Percentiles rank a stretch among this genome's conserved stretches.
These are phyloP conservation scores for Leuciscus idus DNA, from an alignment of 2,113 vertebrate species.

Conservation along the genomic window DNA sequence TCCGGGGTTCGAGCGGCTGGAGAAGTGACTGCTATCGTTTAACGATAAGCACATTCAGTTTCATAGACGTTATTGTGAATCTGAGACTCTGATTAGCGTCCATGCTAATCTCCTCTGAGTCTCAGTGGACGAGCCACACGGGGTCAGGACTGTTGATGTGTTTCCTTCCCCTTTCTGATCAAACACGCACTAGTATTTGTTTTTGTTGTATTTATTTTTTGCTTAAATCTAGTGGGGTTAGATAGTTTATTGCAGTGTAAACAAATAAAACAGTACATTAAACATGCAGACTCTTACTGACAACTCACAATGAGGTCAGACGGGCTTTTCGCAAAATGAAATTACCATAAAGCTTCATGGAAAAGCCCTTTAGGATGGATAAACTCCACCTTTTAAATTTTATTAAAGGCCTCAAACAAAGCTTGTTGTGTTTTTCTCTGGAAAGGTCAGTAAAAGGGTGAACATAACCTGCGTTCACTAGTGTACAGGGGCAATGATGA, in stretches of 20 bases:
- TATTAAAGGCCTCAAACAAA: not conserved
- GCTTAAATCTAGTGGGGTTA: constrained; percentile 4
- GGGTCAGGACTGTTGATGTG: constrained; percentile 17
- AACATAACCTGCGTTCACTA: not conserved
- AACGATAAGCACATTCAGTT: constrained; percentile 32
- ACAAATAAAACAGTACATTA: constrained; percentile 30
- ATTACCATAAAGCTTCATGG: constrained; percentile 13
- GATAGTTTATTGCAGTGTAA: constrained; percentile 1
- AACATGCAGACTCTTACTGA: constrained; percentile 17
- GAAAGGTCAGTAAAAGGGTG: not conserved
- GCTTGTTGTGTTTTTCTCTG: not conserved
- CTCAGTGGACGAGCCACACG: constrained; percentile 26
- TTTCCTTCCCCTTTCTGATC: constrained; percentile 1
- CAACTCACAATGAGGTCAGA: constrained; percentile 12
- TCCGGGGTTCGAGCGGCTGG: not conserved
- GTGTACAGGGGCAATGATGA: not conserved
- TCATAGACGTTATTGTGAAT: constrained; percentile 38
- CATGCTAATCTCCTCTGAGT: constrained; percentile 40
- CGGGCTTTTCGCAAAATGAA: constrained; percentile 17
- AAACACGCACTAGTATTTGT: not conserved
- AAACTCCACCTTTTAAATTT: not conserved
- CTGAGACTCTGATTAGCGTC: constrained; percentile 34
- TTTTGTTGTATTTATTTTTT: not conserved
- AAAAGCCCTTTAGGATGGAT: constrained; percentile 28
- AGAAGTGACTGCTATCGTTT: constrained; percentile 21